Conservation (phyloP, 53 echinoderm and acorn worm genomes). For the Holothuria leucospilota region DNA sequence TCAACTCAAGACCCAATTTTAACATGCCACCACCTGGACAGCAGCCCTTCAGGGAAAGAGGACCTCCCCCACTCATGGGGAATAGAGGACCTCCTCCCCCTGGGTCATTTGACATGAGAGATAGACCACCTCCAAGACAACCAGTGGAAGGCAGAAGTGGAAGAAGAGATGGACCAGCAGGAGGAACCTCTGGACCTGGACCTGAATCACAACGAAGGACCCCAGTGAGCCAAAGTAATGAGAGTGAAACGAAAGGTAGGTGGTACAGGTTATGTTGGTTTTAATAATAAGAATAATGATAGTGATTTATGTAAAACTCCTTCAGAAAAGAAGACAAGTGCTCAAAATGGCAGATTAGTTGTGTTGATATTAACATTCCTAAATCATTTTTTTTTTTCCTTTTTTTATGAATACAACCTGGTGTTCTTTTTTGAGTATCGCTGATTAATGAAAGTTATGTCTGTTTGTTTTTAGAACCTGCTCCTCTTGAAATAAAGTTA, state of each 20-base stretch:
- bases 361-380: too few species aligned
- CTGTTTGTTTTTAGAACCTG: background rate
- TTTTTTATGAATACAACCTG: too few species aligned
- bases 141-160: constrained; percentile 18
- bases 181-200: background rate
- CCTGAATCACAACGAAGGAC: background rate
- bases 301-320: too few species aligned
- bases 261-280: background rate
- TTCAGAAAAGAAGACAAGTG: too few species aligned
- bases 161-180: constrained; percentile 25
- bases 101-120: constrained; percentile 27
- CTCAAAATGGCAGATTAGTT: too few species aligned
- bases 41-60: constrained; percentile 39
- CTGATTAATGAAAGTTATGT: too few species aligned
- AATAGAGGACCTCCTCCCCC: constrained; percentile 35
- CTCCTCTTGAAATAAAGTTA: constrained; percentile 68
- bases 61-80: constrained; percentile 33
- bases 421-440: too few species aligned
- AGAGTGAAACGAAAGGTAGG: constrained; percentile 7
- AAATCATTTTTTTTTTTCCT: too few species aligned
- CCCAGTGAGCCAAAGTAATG: constrained; percentile 5
- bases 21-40: constrained; percentile 38
- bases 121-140: background rate
- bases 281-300: too few species aligned
- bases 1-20: constrained; percentile 21